Evolutionary conservation across 2,888 invertebrate genomes (phyloP).

Genomic region (Torymus auratus): DNA sequence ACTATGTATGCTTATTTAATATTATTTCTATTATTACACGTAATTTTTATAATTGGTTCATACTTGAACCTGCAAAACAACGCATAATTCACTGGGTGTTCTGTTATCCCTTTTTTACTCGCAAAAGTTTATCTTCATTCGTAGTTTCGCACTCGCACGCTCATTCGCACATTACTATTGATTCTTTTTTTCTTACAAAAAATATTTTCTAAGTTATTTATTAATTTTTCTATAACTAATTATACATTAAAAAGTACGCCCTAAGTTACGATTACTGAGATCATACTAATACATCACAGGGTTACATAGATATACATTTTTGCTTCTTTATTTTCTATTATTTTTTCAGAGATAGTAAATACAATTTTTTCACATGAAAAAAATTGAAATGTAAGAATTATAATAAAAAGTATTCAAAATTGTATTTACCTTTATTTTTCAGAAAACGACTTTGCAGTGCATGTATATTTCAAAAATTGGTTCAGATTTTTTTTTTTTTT

Average conservation of each 20-base stretch:
- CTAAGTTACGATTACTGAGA: slow-evolving; percentile 76
- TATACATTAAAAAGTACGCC: slow-evolving; percentile 71
- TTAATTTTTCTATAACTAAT: slow-evolving; percentile 63
- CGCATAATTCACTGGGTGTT: slow-evolving; percentile 68
- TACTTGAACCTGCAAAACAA: slow-evolving; percentile 61
- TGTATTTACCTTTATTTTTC: slow-evolving; percentile 13
- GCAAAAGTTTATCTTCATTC: slow-evolving; percentile 48
- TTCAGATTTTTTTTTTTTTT: too few species aligned
- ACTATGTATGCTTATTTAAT: slow-evolving; percentile 67
- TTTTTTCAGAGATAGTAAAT: slow-evolving; percentile 57
- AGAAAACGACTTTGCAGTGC: too few species aligned
- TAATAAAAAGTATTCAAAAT: neutral
- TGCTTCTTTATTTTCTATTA: slow-evolving; percentile 62
- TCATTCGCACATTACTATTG: slow-evolving; percentile 51
- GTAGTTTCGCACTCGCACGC: slow-evolving; percentile 52
- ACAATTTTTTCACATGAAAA: slow-evolving; percentile 53
- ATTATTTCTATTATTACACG: slow-evolving; percentile 67
- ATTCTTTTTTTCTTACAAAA: slow-evolving; percentile 58
- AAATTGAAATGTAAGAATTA: neutral
- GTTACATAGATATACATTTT: slow-evolving; percentile 75
- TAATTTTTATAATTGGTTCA: slow-evolving; percentile 64
- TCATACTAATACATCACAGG: slow-evolving; percentile 78
- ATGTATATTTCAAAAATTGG: too few species aligned
- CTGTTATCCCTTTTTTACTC: slow-evolving; percentile 55
- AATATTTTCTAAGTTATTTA: slow-evolving; percentile 57